Evolutionary conservation across 1,140 invertebrate species (phyloP).

Genomic region (Aradophagus sp.): DNA sequence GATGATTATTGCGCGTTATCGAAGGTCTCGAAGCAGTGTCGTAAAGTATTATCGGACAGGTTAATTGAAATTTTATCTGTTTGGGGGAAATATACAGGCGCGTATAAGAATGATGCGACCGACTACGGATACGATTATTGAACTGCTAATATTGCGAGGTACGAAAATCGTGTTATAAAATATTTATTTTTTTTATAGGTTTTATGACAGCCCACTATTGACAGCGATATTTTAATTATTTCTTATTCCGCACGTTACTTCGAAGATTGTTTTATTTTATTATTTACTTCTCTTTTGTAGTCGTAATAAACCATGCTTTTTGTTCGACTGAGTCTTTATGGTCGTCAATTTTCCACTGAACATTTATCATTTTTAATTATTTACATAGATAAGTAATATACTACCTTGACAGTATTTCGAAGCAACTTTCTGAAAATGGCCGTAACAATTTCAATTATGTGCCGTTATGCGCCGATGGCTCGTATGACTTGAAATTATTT

Average conservation of each 20-base stretch:
- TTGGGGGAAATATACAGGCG: no score
- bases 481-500: no score
- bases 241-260: slow-evolving; percentile 13
- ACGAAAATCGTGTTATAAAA: slow-evolving; percentile 20
- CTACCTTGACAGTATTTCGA: slow-evolving; percentile 22
- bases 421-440: no score
- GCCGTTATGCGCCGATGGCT: no score
- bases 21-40: slow-evolving; percentile 1
- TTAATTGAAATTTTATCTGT: slow-evolving; percentile 56
- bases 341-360: slow-evolving; percentile 21
- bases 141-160: slow-evolving; percentile 40
- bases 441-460: no score
- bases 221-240: slow-evolving; percentile 45
- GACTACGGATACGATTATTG: slow-evolving; percentile 47
- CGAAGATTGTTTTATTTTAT: slow-evolving; percentile 28
- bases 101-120: slow-evolving; percentile 43
- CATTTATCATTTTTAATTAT: slow-evolving; percentile 47
- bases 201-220: slow-evolving; percentile 46
- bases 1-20: slow-evolving; percentile 51
- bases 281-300: no score
- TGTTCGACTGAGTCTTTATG: slow-evolving; percentile 29
- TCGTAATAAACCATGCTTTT: slow-evolving; percentile 43
- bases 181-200: slow-evolving; percentile 30
- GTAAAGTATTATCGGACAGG: slow-evolving; percentile 33
- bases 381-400: slow-evolving; percentile 37